Evolutionary conservation across 2,113 vertebrate species (phyloP).

Genomic region (Barnardius zonarius): DNA sequence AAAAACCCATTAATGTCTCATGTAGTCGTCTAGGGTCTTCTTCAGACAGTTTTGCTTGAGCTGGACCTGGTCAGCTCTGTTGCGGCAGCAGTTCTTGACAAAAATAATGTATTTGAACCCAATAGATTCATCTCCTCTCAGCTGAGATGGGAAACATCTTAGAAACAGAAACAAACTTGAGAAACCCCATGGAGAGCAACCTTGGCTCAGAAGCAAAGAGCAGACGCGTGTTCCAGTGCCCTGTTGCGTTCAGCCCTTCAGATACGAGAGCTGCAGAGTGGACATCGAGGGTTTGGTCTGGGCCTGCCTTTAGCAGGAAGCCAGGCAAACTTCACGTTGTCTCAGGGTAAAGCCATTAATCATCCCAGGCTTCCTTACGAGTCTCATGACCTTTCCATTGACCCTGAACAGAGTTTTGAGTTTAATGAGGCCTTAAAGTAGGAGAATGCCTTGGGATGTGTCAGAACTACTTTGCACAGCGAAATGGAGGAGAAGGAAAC

Average conservation of each 20-base stretch:
- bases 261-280: not conserved
- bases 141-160: not conserved
- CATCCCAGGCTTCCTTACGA: not conserved
- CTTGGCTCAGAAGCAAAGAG: not conserved
- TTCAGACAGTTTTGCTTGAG: not conserved
- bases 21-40: not conserved
- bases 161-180: not conserved
- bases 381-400: conserved; percentile 13
- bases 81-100: not conserved
- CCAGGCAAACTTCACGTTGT: not conserved
- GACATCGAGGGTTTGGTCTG: not conserved
- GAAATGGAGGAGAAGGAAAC: not conserved
- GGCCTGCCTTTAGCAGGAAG: not conserved
- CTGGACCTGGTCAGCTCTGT: not conserved
- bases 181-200: not conserved
- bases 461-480: not conserved
- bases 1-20: not conserved
- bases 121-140: not conserved
- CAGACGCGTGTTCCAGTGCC: not conserved
- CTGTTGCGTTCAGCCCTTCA: not conserved
- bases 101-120: rapidly evolving
- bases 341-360: not conserved
- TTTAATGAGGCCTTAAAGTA: not conserved
- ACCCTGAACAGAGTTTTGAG: not conserved
- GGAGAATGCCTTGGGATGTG: not conserved